phyloP scores from a whole-genome alignment of 2,888 invertebrate species.

The Epirrhoe tristata region DNA sequence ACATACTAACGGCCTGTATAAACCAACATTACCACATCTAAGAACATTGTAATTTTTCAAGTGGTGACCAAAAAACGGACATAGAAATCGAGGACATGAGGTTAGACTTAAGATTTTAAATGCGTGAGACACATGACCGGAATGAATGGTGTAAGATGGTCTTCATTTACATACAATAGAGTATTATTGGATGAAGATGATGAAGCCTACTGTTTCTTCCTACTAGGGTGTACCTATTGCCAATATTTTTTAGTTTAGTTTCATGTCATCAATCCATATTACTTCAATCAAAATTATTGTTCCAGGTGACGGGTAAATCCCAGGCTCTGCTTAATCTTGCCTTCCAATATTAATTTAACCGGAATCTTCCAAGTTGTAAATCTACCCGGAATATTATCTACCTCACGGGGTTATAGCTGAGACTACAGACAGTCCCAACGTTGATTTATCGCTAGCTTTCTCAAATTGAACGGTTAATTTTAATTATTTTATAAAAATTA shows the following conservation, averaged over 20 bases:
- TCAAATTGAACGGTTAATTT: slow-evolving; percentile 26
- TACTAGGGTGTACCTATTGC: neutral
- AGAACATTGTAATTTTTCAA: too few species aligned
- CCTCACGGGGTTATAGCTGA: slow-evolving; percentile 2
- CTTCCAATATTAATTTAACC: slow-evolving; percentile 17
- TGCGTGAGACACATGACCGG: too few species aligned
- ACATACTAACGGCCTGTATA: too few species aligned
- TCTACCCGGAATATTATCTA: slow-evolving; percentile 16
- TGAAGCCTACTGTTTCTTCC: too few species aligned
- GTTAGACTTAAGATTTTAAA: too few species aligned
- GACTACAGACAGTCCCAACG: slow-evolving; percentile 14
- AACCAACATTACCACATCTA: too few species aligned
- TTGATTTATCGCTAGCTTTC: slow-evolving; percentile 25
- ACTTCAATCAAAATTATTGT: slow-evolving; percentile 6
- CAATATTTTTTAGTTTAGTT: neutral
- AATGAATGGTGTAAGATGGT: too few species aligned
- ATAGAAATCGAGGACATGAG: too few species aligned
- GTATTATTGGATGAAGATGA: too few species aligned
- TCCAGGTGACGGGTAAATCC: slow-evolving; percentile 15
- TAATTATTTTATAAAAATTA: slow-evolving; percentile 7
- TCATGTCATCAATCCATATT: slow-evolving; percentile 13
- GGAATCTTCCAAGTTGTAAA: slow-evolving; percentile 25
- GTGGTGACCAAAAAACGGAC: too few species aligned
- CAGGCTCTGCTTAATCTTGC: slow-evolving; percentile 10
- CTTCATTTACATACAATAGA: too few species aligned